A percentile compares a stretch with the other conserved stretches of the same genome.
These are phyloP conservation scores for Ametastegia equiseti DNA, from an alignment of 2,888 invertebrate species.

Conservation along the genomic window DNA sequence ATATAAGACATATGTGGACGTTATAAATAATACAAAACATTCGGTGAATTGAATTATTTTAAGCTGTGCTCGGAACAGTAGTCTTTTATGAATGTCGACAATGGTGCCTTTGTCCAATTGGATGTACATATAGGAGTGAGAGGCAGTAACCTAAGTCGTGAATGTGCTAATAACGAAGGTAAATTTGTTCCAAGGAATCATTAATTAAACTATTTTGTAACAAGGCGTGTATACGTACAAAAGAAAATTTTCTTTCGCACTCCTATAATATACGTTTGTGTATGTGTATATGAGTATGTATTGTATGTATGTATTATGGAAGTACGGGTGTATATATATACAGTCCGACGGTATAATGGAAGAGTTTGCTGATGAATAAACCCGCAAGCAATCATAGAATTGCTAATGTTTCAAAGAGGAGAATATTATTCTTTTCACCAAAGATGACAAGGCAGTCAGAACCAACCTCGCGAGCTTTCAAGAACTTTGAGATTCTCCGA, in stretches of 20 bases:
- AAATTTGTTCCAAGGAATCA: slow-evolving; percentile 73
- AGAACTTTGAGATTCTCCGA: not conserved
- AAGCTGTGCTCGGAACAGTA: slow-evolving; percentile 69
- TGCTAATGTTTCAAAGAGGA: slow-evolving; percentile 72
- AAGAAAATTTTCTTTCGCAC: not conserved
- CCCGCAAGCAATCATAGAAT: slow-evolving; percentile 71
- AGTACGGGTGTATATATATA: not conserved
- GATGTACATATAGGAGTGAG: too few species aligned
- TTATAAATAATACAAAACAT: slow-evolving; percentile 56
- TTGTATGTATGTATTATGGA: too few species aligned
- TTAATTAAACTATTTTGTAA: slow-evolving; percentile 74
- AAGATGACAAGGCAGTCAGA: slow-evolving; percentile 60
- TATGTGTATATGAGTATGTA: not conserved
- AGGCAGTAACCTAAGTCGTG: slow-evolving; percentile 58
- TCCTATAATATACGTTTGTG: not conserved
- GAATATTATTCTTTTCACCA: slow-evolving; percentile 66
- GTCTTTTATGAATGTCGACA: slow-evolving; percentile 72
- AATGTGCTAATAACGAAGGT: slow-evolving; percentile 74
- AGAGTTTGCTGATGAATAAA: slow-evolving; percentile 65
- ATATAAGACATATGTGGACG: not conserved
- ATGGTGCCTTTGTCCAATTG: slow-evolving; percentile 70
- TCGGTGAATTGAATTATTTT: slow-evolving; percentile 74
- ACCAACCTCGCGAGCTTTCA: slow-evolving; percentile 19
- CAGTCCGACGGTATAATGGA: not conserved
- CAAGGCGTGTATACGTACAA: slow-evolving; percentile 53